Percentiles rank a stretch among this genome's conserved stretches.
Evolutionary conservation across 2,888 invertebrate genomes (phyloP).

Genomic region (Chloroclystis v-ata): DNA sequence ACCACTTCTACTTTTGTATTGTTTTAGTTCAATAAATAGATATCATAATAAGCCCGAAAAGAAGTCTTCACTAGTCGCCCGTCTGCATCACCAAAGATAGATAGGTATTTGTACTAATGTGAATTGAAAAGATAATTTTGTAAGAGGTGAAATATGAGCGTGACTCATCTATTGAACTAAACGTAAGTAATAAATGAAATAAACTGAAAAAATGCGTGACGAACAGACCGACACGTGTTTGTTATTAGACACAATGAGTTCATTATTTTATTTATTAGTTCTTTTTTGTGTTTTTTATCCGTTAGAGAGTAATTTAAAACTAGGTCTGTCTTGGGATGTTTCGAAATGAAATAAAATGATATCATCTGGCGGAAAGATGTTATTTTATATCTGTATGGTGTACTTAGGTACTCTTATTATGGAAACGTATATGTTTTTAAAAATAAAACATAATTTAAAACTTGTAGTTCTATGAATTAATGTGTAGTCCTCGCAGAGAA

Average conservation of each 20-base stretch:
- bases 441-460: no score
- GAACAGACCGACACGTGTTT: no score
- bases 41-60: no score
- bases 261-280: constrained; percentile 3
- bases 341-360: background rate
- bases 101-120: background rate
- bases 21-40: no score
- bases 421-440: no score
- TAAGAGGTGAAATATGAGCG: constrained; percentile 16
- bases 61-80: background rate
- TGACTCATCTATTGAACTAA: constrained; percentile 18
- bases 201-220: constrained; percentile 8
- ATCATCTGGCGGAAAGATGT: background rate
- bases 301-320: background rate
- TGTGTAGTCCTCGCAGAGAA: no score
- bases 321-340: background rate
- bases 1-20: no score
- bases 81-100: background rate
- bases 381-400: no score
- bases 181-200: constrained; percentile 8
- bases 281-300: background rate
- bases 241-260: background rate
- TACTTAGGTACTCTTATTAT: no score
- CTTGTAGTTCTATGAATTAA: no score
- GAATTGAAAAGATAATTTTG: constrained; percentile 19